A percentile compares a stretch with the other conserved stretches of the same genome.
Conservation (phyloP, 2,888 invertebrate species). For the Spialia ferax region DNA sequence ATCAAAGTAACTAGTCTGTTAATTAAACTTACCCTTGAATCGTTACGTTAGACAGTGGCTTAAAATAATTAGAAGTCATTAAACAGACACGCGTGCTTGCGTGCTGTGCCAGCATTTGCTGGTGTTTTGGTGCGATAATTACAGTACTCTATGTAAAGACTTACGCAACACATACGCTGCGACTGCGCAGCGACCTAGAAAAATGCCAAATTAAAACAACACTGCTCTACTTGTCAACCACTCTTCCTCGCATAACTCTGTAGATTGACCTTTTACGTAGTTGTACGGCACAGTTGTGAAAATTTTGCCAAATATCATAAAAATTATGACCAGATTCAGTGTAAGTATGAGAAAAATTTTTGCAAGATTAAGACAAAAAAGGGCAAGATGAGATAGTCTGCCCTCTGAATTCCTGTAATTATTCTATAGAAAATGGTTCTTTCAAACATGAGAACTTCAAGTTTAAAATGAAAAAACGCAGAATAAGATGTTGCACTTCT, state of each 20-base stretch:
- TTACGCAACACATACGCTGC: constrained; percentile 62
- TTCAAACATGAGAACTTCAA: no score
- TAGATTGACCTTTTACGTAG: not conserved
- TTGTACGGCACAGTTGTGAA: no score
- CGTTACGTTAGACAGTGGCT: constrained; percentile 61
- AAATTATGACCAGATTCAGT: not conserved
- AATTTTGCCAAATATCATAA: not conserved
- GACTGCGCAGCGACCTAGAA: constrained; percentile 60
- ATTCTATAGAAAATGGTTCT: no score
- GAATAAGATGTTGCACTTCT: no score
- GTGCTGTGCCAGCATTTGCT: constrained; percentile 56
- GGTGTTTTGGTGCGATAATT: constrained; percentile 67
- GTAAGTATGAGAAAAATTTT: no score
- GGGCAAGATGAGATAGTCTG: no score
- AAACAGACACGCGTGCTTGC: constrained; percentile 66
- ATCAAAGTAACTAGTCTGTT: constrained; percentile 42
- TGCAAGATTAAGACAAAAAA: not conserved
- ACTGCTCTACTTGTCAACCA: constrained; percentile 14
- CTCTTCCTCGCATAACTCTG: not conserved
- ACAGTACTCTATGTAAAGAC: constrained; percentile 63
- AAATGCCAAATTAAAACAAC: constrained; percentile 56
- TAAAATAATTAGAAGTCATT: constrained; percentile 67
- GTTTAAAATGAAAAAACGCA: no score
- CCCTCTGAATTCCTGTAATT: no score
- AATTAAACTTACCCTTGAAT: constrained; percentile 67